Conservation (phyloP, 2,888 invertebrate species). For the Tetropium fuscum region DNA sequence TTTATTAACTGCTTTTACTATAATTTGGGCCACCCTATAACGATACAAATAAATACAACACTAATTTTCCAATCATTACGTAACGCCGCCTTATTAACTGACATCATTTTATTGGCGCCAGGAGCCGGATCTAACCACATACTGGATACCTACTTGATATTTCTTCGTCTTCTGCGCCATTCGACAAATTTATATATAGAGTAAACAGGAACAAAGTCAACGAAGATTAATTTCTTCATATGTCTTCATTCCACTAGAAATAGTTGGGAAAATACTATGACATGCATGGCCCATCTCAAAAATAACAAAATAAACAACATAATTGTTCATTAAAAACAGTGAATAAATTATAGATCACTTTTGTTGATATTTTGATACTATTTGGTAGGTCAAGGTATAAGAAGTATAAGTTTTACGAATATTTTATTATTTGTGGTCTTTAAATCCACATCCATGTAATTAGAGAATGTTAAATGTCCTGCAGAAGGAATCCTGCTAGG, state of each 20-base stretch:
- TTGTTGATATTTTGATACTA: no score
- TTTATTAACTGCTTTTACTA: no score
- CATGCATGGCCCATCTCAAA: no score
- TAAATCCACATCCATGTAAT: not conserved
- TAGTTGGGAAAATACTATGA: no score
- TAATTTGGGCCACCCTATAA: not conserved
- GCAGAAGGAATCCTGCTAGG: constrained; percentile 16
- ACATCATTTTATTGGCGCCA: constrained; percentile 36
- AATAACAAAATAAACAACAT: no score
- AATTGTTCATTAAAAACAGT: no score
- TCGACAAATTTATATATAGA: constrained; percentile 1
- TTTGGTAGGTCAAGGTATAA: no score
- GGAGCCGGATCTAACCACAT: constrained; percentile 28
- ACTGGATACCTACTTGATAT: constrained; percentile 2
- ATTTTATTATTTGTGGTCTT: no score
- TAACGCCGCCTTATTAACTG: constrained; percentile 24
- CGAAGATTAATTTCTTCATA: constrained; percentile 4
- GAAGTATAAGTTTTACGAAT: no score
- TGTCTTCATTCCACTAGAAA: constrained; percentile 7
- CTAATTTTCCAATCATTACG: constrained; percentile 22
- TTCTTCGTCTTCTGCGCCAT: constrained; percentile 11
- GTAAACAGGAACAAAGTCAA: constrained; percentile 14
- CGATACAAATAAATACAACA: constrained; percentile 4
- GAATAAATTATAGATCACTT: no score
- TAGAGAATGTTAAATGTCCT: constrained; percentile 5